Evolutionary conservation across 2,797 vertebrate species (phyloP).

Genomic region (Brachyalestes nurse): DNA sequence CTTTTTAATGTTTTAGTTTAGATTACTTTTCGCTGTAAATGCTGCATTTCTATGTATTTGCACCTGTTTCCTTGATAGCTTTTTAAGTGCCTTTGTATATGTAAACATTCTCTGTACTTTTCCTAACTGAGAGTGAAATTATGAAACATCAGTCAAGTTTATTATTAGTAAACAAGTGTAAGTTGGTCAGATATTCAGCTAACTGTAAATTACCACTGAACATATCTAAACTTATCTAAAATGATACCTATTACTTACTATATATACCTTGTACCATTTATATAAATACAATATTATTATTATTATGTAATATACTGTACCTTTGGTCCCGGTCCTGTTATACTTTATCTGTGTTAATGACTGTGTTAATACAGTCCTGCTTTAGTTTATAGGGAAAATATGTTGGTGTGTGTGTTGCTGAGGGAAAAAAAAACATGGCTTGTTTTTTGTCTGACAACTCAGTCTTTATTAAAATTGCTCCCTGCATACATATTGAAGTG

Average conservation of each 20-base stretch:
- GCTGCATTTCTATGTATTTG: not conserved
- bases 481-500: constrained; percentile 58
- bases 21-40: not conserved
- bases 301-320: not conserved
- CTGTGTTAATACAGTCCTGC: not conserved
- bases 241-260: no score
- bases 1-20: no score
- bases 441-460: constrained; percentile 56
- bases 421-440: not conserved
- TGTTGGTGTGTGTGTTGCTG: not conserved
- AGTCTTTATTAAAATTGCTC: constrained; percentile 65
- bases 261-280: no score
- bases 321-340: not conserved
- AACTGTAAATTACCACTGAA: not conserved
- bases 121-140: not conserved
- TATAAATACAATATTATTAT: no score
- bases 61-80: not conserved
- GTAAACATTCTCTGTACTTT: not conserved
- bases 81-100: not conserved
- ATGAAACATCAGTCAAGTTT: not conserved
- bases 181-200: not conserved
- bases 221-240: not conserved
- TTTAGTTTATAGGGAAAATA: not conserved
- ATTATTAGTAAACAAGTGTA: not conserved
- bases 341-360: not conserved